Conservation (phyloP, 2,888 invertebrate genomes). For the Ectobius pallidus region DNA sequence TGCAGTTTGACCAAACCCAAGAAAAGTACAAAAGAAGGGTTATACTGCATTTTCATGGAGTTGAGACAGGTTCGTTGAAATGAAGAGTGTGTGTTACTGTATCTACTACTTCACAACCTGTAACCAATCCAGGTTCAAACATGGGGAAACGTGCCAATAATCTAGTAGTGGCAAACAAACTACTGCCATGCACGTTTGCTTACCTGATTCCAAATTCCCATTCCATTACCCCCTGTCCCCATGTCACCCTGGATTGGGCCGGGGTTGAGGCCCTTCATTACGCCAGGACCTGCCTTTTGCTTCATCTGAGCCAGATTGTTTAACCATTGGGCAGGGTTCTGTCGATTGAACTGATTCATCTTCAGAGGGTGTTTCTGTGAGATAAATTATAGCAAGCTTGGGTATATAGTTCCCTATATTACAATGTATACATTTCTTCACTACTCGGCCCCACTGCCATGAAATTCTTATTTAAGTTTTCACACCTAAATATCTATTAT, state of each 20-base stretch:
- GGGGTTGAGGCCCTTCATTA: conserved; percentile 40
- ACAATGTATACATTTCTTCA: background rate
- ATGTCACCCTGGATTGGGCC: conserved; percentile 42
- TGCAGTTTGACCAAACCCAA: no score
- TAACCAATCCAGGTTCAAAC: no score
- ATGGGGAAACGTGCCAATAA: conserved; percentile 17
- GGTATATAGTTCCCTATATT: conserved; percentile 9
- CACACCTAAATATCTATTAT: no score
- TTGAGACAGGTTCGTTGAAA: no score
- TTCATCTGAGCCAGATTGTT: conserved; percentile 79
- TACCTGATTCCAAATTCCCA: conserved; percentile 43
- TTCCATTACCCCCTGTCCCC: conserved; percentile 49
- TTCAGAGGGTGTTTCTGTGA: conserved; percentile 89
- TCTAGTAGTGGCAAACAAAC: conserved; percentile 13
- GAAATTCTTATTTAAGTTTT: no score
- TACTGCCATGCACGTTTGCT: conserved; percentile 30
- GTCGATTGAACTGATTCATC: conserved; percentile 84
- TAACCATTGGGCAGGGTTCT: conserved; percentile 81
- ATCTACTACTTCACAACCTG: no score
- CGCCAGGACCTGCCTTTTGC: conserved; percentile 63
- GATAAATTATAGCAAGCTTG: conserved; percentile 47
- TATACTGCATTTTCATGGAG: no score
- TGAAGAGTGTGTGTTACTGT: no score
- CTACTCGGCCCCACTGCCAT: no score
- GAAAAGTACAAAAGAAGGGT: no score